phyloP scores from a whole-genome alignment of 2,113 vertebrate genomes.

The Hippocampus comes region DNA sequence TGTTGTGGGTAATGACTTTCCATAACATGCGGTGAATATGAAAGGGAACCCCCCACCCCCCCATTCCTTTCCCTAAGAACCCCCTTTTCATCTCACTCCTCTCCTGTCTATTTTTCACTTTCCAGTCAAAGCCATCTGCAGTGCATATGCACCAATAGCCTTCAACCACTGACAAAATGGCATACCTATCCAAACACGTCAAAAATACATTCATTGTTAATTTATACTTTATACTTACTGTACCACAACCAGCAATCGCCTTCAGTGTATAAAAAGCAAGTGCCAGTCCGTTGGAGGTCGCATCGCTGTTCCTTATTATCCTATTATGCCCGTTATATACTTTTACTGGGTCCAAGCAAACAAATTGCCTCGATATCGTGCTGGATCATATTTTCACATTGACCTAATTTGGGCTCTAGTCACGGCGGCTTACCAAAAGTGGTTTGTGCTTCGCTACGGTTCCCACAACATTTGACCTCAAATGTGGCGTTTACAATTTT shows the following conservation, averaged over 20 bases:
- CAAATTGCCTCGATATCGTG: constrained; percentile 49
- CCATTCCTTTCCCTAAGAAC: constrained; percentile 6
- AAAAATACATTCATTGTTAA: background rate
- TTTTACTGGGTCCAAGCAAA: constrained; percentile 45
- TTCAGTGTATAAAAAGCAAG: constrained; percentile 37
- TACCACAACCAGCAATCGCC: constrained; percentile 31
- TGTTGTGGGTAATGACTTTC: constrained; percentile 65
- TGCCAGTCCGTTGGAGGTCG: constrained; percentile 25
- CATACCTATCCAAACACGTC: background rate
- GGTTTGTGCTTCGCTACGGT: constrained; percentile 34
- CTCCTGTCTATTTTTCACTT: background rate
- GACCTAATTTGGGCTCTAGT: constrained; percentile 54
- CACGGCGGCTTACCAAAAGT: constrained; percentile 40
- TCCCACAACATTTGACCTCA: constrained; percentile 36
- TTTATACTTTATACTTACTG: constrained; percentile 1
- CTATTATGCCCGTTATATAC: constrained; percentile 39
- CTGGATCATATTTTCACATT: constrained; percentile 31
- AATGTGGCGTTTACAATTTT: too few species aligned
- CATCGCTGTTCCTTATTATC: constrained; percentile 41
- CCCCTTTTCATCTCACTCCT: constrained; percentile 11
- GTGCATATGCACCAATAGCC: constrained; percentile 16
- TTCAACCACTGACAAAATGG: background rate
- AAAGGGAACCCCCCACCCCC: constrained; percentile 30
- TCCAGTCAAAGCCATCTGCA: constrained; percentile 23
- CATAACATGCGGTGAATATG: constrained; percentile 52